Conservation (phyloP, 92 coral and sea anemone species). For the Phymanthus crucifer region DNA sequence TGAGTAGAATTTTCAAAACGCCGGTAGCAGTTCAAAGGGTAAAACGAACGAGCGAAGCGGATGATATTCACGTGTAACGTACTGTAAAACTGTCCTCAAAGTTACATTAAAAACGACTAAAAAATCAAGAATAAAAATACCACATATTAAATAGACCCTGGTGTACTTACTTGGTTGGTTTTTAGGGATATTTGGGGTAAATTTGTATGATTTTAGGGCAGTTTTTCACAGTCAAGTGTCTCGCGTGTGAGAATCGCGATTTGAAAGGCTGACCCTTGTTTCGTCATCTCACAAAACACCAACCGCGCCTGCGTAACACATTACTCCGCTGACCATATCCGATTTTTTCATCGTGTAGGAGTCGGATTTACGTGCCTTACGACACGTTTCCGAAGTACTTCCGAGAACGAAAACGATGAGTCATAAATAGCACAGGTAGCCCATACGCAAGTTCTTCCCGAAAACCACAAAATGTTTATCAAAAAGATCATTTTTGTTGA, state of each 20-base stretch:
- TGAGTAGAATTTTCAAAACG: neutral
- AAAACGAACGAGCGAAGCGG: slow-evolving; percentile 18
- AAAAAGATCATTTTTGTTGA: too few relatives aligned
- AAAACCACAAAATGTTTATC: too few relatives aligned
- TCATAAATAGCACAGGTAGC: too few relatives aligned
- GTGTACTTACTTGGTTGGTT: slow-evolving; percentile 24
- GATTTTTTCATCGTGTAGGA: neutral
- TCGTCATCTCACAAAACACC: slow-evolving; percentile 34
- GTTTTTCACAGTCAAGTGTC: slow-evolving; percentile 18
- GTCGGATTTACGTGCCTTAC: neutral
- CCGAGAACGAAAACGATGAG: too few relatives aligned
- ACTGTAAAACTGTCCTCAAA: slow-evolving; percentile 30
- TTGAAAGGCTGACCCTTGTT: slow-evolving; percentile 39
- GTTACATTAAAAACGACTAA: neutral
- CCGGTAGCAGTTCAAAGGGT: slow-evolving; percentile 8
- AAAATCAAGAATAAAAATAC: slow-evolving; percentile 3
- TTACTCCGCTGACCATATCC: slow-evolving; percentile 14
- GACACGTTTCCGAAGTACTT: slow-evolving; percentile 7
- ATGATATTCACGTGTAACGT: slow-evolving; percentile 10
- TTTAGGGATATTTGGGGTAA: slow-evolving; percentile 16
- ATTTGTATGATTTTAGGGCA: slow-evolving; percentile 10
- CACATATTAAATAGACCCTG: neutral
- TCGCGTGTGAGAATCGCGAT: slow-evolving; percentile 30
- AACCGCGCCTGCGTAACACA: slow-evolving; percentile 6
- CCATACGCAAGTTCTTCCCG: too few relatives aligned